phyloP scores from a whole-genome alignment of 92 coral and sea anemone genomes.

The Porites lobata region DNA sequence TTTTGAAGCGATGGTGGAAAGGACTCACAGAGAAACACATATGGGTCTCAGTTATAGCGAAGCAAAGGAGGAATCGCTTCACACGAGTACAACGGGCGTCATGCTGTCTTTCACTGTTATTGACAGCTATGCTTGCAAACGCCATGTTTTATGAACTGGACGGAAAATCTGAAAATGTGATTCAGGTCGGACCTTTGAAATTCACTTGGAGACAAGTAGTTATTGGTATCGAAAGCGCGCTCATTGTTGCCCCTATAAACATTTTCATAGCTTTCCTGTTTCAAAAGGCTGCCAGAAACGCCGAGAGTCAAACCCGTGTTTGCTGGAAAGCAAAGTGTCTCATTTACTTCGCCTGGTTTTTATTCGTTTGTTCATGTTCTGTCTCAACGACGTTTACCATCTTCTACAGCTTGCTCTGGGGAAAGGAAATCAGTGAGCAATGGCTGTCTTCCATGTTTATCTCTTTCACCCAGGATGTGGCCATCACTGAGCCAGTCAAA shows the following conservation, averaged over 20 bases:
- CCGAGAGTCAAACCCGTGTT: not conserved
- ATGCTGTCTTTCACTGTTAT: conserved; percentile 65
- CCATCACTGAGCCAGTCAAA: conserved; percentile 80
- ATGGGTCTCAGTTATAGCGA: conserved; percentile 72
- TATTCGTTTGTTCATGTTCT: conserved; percentile 66
- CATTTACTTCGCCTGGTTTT: conserved; percentile 74
- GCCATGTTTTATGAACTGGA: conserved; percentile 70
- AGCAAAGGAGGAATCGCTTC: conserved; percentile 47
- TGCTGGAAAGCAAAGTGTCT: conserved; percentile 10
- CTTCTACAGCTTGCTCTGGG: conserved; percentile 88
- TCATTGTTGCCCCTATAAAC: conserved; percentile 63
- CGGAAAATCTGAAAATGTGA: conserved; percentile 33
- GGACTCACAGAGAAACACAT: conserved; percentile 66
- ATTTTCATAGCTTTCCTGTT: conserved; percentile 59
- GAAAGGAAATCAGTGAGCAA: conserved; percentile 75
- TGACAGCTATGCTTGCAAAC: conserved; percentile 71
- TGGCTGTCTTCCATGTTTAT: conserved; percentile 90
- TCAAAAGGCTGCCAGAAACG: conserved; percentile 17
- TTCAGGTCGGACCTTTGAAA: conserved; percentile 69
- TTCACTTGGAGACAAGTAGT: conserved; percentile 70
- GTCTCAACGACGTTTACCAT: conserved; percentile 79
- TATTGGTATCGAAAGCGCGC: conserved; percentile 63
- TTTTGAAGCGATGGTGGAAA: conserved; percentile 50
- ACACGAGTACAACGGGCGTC: conserved; percentile 67
- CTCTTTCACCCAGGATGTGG: conserved; percentile 79